Conservation (phyloP, 2,888 invertebrate genomes). For the Thera obeliscata region DNA sequence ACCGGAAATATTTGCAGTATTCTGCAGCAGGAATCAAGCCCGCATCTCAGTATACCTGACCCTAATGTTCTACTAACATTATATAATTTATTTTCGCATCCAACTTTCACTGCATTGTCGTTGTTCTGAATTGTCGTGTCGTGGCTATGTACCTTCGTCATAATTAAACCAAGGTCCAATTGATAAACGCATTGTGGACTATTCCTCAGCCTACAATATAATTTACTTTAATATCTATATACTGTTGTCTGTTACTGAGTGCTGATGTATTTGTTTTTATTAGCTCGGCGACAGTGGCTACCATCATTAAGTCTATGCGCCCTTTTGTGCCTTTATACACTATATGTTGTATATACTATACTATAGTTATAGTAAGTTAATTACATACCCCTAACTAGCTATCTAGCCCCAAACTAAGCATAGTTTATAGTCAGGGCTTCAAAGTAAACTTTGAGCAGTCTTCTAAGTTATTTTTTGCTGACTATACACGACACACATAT, state of each 20-base stretch:
- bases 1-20: not conserved
- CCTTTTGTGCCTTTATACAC: no score
- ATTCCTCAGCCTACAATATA: slow-evolving; percentile 36
- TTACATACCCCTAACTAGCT: no score
- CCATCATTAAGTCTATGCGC: no score
- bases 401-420: no score
- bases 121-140: not conserved
- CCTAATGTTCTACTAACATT: not conserved
- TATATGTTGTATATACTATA: no score
- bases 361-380: no score
- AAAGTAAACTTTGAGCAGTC: no score
- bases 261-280: not conserved
- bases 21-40: not conserved
- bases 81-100: not conserved
- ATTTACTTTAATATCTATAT: slow-evolving; percentile 13
- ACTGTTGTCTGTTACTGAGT: not conserved
- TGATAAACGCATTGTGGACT: slow-evolving; percentile 51
- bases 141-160: slow-evolving; percentile 35
- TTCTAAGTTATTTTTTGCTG: no score
- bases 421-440: no score
- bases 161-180: slow-evolving; percentile 61
- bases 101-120: slow-evolving; percentile 4
- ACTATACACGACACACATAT: not conserved
- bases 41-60: not conserved
- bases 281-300: not conserved